These are phyloP conservation scores for Norana najaformis DNA, from an alignment of 2,888 invertebrate genomes.

Conservation along the genomic window DNA sequence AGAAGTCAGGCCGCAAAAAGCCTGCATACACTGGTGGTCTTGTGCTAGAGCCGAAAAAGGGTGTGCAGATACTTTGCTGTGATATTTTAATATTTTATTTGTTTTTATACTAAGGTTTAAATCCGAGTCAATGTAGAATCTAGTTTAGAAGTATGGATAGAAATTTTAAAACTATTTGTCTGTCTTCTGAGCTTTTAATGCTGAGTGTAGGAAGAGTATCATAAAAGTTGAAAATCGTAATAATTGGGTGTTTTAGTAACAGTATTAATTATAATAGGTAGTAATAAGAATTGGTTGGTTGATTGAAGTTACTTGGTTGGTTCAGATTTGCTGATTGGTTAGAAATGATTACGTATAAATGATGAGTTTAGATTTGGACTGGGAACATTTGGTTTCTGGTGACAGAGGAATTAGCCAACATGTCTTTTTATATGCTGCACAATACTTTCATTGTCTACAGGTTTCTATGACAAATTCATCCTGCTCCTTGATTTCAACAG, in stretches of 20 bases:
- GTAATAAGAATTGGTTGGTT: neutral
- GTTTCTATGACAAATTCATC: slow-evolving; percentile 90
- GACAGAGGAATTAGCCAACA: neutral
- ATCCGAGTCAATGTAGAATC: neutral
- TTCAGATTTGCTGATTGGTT: neutral
- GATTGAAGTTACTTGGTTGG: neutral
- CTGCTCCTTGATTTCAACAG: slow-evolving; percentile 98
- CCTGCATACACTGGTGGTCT: slow-evolving; percentile 86
- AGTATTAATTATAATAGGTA: neutral
- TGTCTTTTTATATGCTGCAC: neutral
- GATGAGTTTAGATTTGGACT: slow-evolving; percentile 2
- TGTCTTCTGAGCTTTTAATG: neutral
- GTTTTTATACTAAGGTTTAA: neutral
- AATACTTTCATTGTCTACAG: slow-evolving; percentile 52
- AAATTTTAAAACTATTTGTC: neutral
- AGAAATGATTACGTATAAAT: neutral
- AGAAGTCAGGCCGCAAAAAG: slow-evolving; percentile 65
- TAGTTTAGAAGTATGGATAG: neutral
- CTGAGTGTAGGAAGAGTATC: no score
- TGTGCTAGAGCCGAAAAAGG: slow-evolving; percentile 94
- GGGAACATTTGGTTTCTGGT: neutral
- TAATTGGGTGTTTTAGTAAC: no score
- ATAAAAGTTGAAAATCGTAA: no score
- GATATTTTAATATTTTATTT: neutral
- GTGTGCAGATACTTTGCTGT: slow-evolving; percentile 59